Base-by-base conservation (phyloP, 2,113 vertebrate species). In the Thymallus thymallus region DNA sequence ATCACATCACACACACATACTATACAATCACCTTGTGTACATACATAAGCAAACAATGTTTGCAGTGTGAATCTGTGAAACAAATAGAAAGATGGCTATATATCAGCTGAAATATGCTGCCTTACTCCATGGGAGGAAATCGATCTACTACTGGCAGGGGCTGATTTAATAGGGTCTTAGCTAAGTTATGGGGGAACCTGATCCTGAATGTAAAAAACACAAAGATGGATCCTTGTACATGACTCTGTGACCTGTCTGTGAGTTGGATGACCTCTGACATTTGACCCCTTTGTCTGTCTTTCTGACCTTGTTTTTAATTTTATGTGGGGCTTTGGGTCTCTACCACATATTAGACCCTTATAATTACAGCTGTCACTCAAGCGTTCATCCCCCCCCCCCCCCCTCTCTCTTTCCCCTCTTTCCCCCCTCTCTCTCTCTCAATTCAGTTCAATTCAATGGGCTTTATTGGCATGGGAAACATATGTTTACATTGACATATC, bases 341-440 rank as follows among this genome's bases (percentile, higher is more conserved):
- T 73, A 29, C 83, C 79, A 41, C 81, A 65, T 77, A 76, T 72
- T 68, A 16, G 69, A 68, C 73, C 80, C 74, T 41, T 73, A 81
- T 88, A 90, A 91, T 90, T 87, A 86, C 75, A 79, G 69, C 82
- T 80, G 84, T 85, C 86, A 86, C 77, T 90, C 88, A 88, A 58
- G 26, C 75, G 67, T 41, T 64, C 63, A 6, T 74, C 67, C 68
- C 71, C 46, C 63, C 73, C 32, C 62, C 9, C 35, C 9, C 35
- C 7, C 35, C 35, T 35, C 7, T 41, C 9, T 10, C 35, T 10
- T 9, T 10, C 35, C 9, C 1, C 2, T 1, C 1, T 1, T 10
- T 7, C 7, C n/a, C 26, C 7, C 48, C n/a, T 63, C 35, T 80
- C 74, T 61, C 1, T 9, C 1, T 61, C 4, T 61, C 20, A 26